phyloP scores from a whole-genome alignment of 1,140 invertebrate species.

The Saccostrea cuccullata region DNA sequence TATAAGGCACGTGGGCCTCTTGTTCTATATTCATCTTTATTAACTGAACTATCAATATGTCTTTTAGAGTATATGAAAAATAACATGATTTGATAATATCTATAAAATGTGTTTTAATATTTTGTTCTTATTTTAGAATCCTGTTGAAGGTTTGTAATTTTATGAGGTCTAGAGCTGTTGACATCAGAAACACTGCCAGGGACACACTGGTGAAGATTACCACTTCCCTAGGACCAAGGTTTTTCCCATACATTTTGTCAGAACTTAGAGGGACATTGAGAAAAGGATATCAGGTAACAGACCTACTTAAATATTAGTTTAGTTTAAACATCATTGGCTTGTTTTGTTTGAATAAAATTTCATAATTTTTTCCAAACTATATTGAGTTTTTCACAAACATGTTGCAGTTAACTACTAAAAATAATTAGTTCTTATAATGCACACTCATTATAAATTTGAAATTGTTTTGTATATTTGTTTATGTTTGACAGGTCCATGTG shows the following conservation, averaged over 20 bases:
- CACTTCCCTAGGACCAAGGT: slow-evolving; percentile 89
- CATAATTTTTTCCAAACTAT: not conserved
- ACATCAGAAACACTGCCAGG: slow-evolving; percentile 89
- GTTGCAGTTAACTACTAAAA: too few relatives aligned
- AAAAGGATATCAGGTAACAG: slow-evolving; percentile 89
- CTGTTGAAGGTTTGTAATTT: slow-evolving; percentile 94
- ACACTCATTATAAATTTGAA: too few relatives aligned
- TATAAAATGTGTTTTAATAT: too few relatives aligned
- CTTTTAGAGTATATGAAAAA: too few relatives aligned
- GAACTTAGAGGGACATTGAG: slow-evolving; percentile 90
- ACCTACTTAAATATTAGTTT: too few relatives aligned
- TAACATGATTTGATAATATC: too few relatives aligned
- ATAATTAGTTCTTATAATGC: too few relatives aligned
- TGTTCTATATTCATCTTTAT: too few relatives aligned
- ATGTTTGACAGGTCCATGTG: slow-evolving; percentile 86
- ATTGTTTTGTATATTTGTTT: not conserved
- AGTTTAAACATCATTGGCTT: not conserved
- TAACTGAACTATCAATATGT: too few relatives aligned
- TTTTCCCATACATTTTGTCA: slow-evolving; percentile 87
- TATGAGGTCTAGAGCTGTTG: slow-evolving; percentile 92
- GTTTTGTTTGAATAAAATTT: not conserved
- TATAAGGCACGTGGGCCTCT: too few relatives aligned
- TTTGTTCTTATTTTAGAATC: slow-evolving; percentile 82
- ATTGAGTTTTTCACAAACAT: not conserved
- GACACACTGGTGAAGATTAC: slow-evolving; percentile 94